phyloP scores from a whole-genome alignment of 2,113 vertebrate genomes.

The Xenopus laevis region DNA sequence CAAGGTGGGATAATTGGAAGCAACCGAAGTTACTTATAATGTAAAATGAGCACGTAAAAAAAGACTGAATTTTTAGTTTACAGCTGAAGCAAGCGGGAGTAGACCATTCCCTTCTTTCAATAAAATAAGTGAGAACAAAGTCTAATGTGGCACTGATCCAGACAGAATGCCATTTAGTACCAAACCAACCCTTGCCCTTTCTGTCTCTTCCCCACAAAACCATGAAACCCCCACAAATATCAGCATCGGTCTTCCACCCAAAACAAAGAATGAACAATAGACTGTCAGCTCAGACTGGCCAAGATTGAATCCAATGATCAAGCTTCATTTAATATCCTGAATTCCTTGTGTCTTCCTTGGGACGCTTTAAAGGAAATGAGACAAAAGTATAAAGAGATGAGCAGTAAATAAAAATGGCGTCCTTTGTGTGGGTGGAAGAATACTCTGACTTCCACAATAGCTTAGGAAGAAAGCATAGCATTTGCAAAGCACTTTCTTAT shows the following conservation, averaged over 20 bases:
- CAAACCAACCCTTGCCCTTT: background rate
- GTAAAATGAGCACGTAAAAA: too few species aligned
- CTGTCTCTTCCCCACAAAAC: background rate
- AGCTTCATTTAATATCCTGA: slow-evolving; percentile 61
- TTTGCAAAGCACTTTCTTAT: too few species aligned
- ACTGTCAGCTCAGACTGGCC: slow-evolving; percentile 64
- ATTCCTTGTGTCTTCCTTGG: slow-evolving; percentile 51
- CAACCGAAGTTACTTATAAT: too few species aligned
- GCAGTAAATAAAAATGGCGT: slow-evolving; percentile 58
- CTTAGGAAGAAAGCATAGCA: background rate
- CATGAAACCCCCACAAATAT: slow-evolving; percentile 4
- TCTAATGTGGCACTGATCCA: background rate
- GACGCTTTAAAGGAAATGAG: slow-evolving; percentile 49
- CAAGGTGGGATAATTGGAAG: too few species aligned
- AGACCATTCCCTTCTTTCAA: background rate
- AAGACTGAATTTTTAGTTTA: too few species aligned
- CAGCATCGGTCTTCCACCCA: background rate
- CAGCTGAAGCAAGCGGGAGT: too few species aligned
- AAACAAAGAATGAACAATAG: slow-evolving; percentile 56
- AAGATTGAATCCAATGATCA: slow-evolving; percentile 50
- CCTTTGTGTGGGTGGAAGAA: slow-evolving; percentile 55
- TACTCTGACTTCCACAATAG: background rate
- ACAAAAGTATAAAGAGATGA: slow-evolving; percentile 59
- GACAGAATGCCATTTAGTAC: background rate
- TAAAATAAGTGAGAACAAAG: slow-evolving; percentile 29